Base-by-base conservation (phyloP, 53 echinoderm and acorn worm species). In the Astropecten irregularis region DNA sequence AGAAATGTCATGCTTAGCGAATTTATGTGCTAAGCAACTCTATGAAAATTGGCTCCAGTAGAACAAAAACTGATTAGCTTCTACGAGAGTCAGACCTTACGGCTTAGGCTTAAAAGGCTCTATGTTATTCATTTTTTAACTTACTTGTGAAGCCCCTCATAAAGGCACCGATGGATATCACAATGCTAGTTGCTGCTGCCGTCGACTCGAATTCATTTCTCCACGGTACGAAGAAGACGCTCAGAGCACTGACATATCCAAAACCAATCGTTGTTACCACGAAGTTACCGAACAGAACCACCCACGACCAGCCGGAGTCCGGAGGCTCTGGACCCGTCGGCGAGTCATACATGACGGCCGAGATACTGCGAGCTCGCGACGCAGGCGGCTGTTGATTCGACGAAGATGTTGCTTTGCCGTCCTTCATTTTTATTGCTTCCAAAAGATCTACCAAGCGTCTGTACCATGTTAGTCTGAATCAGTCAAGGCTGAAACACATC, bases 291-390 rank as follows among this genome's bases (percentile, higher is more conserved):
- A 63, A 18, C 30, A 81, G 44, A 26, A 81, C 81, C 81, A 81
- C 20, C 81, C 81, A 81, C 11, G 62, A 30, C 81, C 81, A 81
- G 35, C 81, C 81, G 27, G 34, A n/a, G 32, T 81, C 81, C 44
- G 48, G 81, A 15, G 81, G 81, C 47, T 63, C 81, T 1, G 81
- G 31, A 2, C 58, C 33, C 31, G 23, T 21, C 66, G 66, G 40
- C 32, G 22, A 31, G 30, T 71, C 32, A 28, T 9, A 9, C 16
- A 20, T 11, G 11, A 15, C n/a, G 23, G 49, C 71, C 32, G 71
- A 31, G 28, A 31, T 51, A 18, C 71, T 52, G 58, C 58, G 58
- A 13, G 58, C 58, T 27, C 58, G 15, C 2, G 29, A 16, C 15
- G 49, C 3, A 9, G 49, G 64, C 26, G 26, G 36, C 58, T 58